Percentiles rank a stretch among this genome's conserved stretches.
Conservation (phyloP, 2,888 invertebrate species). For the Gymnocheta viridis region DNA sequence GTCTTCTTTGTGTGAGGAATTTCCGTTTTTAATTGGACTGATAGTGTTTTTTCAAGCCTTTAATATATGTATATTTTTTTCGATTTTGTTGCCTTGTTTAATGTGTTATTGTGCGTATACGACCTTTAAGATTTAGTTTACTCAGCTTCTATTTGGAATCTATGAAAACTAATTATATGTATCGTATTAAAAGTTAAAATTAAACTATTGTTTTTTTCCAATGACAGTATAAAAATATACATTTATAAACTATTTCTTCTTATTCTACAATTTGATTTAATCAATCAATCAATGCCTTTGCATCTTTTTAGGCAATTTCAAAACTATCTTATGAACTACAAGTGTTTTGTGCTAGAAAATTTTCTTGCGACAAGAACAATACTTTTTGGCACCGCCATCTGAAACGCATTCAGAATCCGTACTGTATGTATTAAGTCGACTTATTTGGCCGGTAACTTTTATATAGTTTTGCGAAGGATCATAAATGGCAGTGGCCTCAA, state of each 20-base stretch:
- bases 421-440: slow-evolving; percentile 84
- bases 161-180: neutral
- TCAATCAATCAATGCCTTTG: slow-evolving; percentile 8
- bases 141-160: neutral
- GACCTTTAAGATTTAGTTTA: neutral
- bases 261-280: neutral
- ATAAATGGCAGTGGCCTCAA: slow-evolving; percentile 87
- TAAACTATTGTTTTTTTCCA: neutral
- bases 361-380: slow-evolving; percentile 83
- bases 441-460: slow-evolving; percentile 84
- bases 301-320: slow-evolving; percentile 30
- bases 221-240: slow-evolving; percentile 49
- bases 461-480: slow-evolving; percentile 79
- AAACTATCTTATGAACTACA: slow-evolving; percentile 37
- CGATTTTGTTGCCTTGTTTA: too few species aligned
- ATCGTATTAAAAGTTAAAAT: neutral
- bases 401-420: slow-evolving; percentile 83
- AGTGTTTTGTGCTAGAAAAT: slow-evolving; percentile 66
- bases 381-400: slow-evolving; percentile 84
- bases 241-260: neutral
- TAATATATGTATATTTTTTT: too few species aligned
- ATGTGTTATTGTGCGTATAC: too few species aligned
- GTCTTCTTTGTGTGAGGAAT: too few species aligned
- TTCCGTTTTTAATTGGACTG: too few species aligned
- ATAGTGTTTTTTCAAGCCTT: too few species aligned